phyloP scores from a whole-genome alignment of 2,113 vertebrate genomes.

The Pipa parva region DNA sequence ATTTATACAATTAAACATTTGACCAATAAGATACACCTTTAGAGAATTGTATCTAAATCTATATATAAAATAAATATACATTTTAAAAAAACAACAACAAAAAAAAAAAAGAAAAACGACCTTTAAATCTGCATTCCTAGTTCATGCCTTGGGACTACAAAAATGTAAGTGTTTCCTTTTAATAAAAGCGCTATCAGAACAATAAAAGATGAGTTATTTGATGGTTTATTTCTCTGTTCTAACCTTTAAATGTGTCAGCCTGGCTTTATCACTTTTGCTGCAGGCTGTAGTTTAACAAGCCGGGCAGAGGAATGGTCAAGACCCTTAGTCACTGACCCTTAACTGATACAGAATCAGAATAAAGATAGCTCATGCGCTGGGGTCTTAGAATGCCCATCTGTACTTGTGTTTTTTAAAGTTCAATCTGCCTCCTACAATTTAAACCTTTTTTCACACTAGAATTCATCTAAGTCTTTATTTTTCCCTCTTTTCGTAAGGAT shows the following conservation, averaged over 20 bases:
- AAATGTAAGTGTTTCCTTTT: too few relatives aligned
- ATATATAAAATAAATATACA: too few relatives aligned
- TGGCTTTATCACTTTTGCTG: slow-evolving; percentile 77
- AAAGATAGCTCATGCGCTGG: slow-evolving; percentile 60
- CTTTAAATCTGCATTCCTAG: too few relatives aligned
- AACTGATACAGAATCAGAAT: slow-evolving; percentile 70
- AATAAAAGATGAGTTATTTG: too few relatives aligned
- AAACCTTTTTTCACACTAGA: slow-evolving; percentile 53
- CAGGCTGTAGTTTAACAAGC: slow-evolving; percentile 79
- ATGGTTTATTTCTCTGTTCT: slow-evolving; percentile 80
- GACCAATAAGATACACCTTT: too few relatives aligned
- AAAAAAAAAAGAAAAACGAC: too few relatives aligned
- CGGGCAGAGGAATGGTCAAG: slow-evolving; percentile 72
- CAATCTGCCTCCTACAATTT: slow-evolving; percentile 61
- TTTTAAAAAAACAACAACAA: too few relatives aligned
- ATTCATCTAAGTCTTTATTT: slow-evolving; percentile 50
- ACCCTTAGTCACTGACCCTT: slow-evolving; percentile 71
- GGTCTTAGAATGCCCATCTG: slow-evolving; percentile 58
- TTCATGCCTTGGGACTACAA: too few relatives aligned
- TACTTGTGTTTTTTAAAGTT: slow-evolving; percentile 64
- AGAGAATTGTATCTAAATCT: too few relatives aligned
- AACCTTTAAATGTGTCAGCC: slow-evolving; percentile 83
- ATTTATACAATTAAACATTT: too few relatives aligned
- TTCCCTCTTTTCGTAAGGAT: slow-evolving; percentile 21
- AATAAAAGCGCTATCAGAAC: too few relatives aligned